Percentiles rank a stretch among this genome's conserved stretches.
These are phyloP conservation scores for Myiothlypis chrysogaster DNA, from an alignment of 2,797 vertebrate species.

Conservation along the genomic window DNA sequence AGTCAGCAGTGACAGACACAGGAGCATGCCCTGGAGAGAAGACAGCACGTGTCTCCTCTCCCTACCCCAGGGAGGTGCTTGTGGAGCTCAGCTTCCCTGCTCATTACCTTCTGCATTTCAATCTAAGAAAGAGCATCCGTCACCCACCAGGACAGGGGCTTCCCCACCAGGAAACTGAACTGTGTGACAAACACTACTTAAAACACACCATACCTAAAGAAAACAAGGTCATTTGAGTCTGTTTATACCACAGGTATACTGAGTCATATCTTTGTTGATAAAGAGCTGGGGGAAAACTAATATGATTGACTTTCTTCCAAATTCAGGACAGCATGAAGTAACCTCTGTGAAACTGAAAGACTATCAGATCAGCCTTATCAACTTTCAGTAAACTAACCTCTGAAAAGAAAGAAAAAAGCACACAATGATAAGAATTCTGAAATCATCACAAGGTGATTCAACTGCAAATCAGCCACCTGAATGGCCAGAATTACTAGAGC, in stretches of 20 bases:
- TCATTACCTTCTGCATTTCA: not conserved
- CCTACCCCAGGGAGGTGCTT: not conserved
- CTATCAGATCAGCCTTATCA: not conserved
- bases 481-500: not conserved
- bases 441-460: not conserved
- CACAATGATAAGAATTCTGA: not conserved
- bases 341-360: not conserved
- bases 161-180: not conserved
- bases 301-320: not conserved
- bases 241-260: not conserved
- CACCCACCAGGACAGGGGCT: not conserved
- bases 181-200: not conserved
- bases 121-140: not conserved
- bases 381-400: not conserved
- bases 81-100: not conserved
- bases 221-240: not conserved
- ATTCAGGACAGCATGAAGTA: not conserved
- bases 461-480: not conserved
- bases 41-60: not conserved
- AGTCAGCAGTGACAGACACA: not conserved
- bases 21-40: not conserved
- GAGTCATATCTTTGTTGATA: not conserved
- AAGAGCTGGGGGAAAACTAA: not conserved
- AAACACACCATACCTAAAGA: not conserved
- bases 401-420: not conserved